phyloP scores from a whole-genome alignment of 2,888 invertebrate species.

The Caenorhabditis virilis region DNA sequence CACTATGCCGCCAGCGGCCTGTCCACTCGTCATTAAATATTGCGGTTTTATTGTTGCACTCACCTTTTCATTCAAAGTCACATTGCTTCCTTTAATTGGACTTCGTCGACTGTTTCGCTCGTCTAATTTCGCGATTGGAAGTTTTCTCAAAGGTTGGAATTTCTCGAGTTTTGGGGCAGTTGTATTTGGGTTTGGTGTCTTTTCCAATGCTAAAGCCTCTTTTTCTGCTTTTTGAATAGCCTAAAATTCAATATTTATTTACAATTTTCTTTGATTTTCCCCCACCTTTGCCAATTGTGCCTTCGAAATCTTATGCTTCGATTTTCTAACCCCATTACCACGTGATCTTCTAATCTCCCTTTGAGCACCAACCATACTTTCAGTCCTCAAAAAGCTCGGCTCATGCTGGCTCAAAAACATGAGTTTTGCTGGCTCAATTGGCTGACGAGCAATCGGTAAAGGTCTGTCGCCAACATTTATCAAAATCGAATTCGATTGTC shows the following conservation, averaged over 20 bases:
- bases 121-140: conserved; percentile 14
- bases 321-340: conserved; percentile 2
- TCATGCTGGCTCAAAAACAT: conserved; percentile 17
- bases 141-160: conserved; percentile 8
- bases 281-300: too few relatives aligned
- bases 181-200: too few relatives aligned
- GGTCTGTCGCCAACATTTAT: conserved; percentile 16
- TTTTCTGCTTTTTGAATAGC: too few relatives aligned
- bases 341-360: conserved; percentile 20
- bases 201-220: too few relatives aligned
- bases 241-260: neutral
- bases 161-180: too few relatives aligned
- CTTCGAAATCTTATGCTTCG: conserved; percentile 2
- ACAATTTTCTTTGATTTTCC: too few relatives aligned
- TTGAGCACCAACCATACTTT: neutral
- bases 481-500: conserved; percentile 6
- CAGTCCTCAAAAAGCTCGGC: conserved; percentile 13
- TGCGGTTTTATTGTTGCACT: too few relatives aligned
- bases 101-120: conserved; percentile 14
- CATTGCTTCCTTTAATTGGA: neutral
- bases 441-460: conserved; percentile 22
- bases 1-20: too few relatives aligned
- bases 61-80: conserved; percentile 23
- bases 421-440: conserved; percentile 25
- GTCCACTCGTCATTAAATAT: too few relatives aligned